Percentiles rank a stretch among this genome's conserved stretches.
Conservation (phyloP, 2,888 invertebrate species). For the Raillietiella orientalis region DNA sequence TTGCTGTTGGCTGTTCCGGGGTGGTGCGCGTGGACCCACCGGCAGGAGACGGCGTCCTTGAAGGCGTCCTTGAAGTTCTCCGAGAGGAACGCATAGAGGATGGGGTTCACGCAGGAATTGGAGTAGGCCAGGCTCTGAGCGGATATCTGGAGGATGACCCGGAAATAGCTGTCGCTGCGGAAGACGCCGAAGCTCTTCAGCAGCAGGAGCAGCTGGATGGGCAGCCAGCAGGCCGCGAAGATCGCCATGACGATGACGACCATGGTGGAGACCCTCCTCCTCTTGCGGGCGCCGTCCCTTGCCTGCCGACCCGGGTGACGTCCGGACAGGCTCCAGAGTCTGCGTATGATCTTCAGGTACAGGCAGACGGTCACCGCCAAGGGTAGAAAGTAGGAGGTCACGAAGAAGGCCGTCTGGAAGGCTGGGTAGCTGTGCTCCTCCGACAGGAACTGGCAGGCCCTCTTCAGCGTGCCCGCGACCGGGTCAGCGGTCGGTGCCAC, state of each 20-base stretch:
- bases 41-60: constrained; percentile 9
- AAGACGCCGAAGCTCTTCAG: constrained; percentile 37
- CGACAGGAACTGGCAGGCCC: too few species aligned
- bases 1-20: too few species aligned
- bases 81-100: constrained; percentile 72
- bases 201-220: constrained; percentile 55
- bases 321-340: constrained; percentile 41
- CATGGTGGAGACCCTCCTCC: constrained; percentile 66
- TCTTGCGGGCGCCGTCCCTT: constrained; percentile 44
- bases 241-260: constrained; percentile 67
- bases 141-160: constrained; percentile 35
- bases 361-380: constrained; percentile 50
- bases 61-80: constrained; percentile 81
- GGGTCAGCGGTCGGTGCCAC: constrained; percentile 25
- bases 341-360: constrained; percentile 58
- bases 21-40: too few species aligned
- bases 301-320: constrained; percentile 30
- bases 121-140: constrained; percentile 58
- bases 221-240: constrained; percentile 78
- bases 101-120: constrained; percentile 79
- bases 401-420: constrained; percentile 47
- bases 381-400: constrained; percentile 61
- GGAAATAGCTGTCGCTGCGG: constrained; percentile 24
- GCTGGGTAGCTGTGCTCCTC: constrained; percentile 8
- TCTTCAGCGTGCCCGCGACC: too few species aligned